Percentiles rank a stretch among this genome's conserved stretches.
phyloP scores from a whole-genome alignment of 2,797 vertebrate species.

The Adrianichthys oophorus region DNA sequence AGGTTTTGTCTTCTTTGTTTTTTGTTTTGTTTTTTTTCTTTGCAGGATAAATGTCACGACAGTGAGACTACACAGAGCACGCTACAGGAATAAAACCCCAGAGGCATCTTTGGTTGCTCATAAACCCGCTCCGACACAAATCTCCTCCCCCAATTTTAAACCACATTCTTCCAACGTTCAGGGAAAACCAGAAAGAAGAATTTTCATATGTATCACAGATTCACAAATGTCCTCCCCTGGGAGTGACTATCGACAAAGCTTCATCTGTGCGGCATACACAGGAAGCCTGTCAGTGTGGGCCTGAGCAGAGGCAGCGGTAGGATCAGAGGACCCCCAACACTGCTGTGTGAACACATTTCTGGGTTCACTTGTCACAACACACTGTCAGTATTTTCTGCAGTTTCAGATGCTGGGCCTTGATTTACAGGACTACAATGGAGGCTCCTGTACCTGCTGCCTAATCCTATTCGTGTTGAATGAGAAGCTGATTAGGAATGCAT shows the following conservation, averaged over 20 bases:
- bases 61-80: conserved; percentile 28
- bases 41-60: conserved; percentile 57
- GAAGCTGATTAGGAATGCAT: conserved; percentile 71
- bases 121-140: conserved; percentile 43
- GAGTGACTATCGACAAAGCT: conserved; percentile 30
- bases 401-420: conserved; percentile 36
- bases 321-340: neutral
- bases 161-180: conserved; percentile 22
- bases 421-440: conserved; percentile 36
- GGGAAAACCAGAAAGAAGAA: conserved; percentile 15
- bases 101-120: conserved; percentile 25
- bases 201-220: conserved; percentile 30
- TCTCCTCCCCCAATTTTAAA: conserved; percentile 41
- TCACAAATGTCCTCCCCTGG: conserved; percentile 40
- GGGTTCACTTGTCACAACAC: conserved; percentile 12
- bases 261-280: neutral
- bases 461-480: conserved; percentile 42
- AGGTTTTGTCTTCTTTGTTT: conserved; percentile 30
- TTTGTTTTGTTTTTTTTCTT: conserved; percentile 21
- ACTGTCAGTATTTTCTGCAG: conserved; percentile 22
- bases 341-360: too few species aligned
- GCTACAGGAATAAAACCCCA: conserved; percentile 44
- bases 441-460: conserved; percentile 47
- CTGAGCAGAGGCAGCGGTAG: conserved; percentile 5
- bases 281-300: conserved; percentile 13